Percentiles rank a stretch among this genome's conserved stretches.
These are phyloP conservation scores for Pterostichus madidus DNA, from an alignment of 2,888 invertebrate species.

Conservation along the genomic window DNA sequence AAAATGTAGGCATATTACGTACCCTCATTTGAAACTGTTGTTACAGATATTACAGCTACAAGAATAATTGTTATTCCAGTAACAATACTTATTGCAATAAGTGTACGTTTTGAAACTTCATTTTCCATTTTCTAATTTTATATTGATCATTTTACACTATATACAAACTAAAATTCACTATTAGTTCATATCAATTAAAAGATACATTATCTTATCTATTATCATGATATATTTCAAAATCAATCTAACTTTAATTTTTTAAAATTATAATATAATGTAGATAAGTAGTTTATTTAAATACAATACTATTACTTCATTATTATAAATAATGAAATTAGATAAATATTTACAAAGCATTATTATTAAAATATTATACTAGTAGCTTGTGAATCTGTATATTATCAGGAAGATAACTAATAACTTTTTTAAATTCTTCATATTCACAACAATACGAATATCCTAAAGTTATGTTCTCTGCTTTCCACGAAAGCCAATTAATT, in stretches of 20 bases:
- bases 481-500: conserved; percentile 82
- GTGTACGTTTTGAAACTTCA: conserved; percentile 23
- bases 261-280: too few relatives aligned
- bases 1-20: conserved; percentile 1
- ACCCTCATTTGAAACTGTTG: conserved; percentile 1
- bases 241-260: too few relatives aligned
- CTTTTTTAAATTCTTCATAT: conserved; percentile 79
- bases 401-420: conserved; percentile 79
- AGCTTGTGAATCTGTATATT: conserved; percentile 62
- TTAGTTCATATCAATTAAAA: too few relatives aligned
- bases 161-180: too few relatives aligned
- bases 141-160: too few relatives aligned
- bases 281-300: too few relatives aligned
- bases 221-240: background rate
- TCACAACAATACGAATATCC: conserved; percentile 84
- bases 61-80: conserved; percentile 9
- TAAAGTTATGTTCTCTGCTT: conserved; percentile 77
- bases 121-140: background rate
- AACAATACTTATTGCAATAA: conserved; percentile 4
- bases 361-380: conserved; percentile 13
- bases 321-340: too few relatives aligned
- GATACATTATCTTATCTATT: background rate
- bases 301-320: too few relatives aligned
- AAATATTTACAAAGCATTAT: too few relatives aligned
- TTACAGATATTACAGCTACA: conserved; percentile 14